Conservation (phyloP, 2,888 invertebrate genomes). For the Siphonodentalium dalli region DNA sequence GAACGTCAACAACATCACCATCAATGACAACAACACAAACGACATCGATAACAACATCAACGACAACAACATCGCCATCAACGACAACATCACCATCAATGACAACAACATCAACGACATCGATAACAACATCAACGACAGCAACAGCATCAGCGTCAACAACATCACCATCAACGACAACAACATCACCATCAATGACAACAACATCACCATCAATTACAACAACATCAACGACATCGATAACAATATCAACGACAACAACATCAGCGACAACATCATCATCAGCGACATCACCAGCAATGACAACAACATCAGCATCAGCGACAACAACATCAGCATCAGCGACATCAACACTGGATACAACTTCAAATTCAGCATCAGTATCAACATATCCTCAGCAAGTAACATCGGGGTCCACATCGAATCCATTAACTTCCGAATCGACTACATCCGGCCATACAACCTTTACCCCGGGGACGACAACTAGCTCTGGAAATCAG, state of each 20-base stretch:
- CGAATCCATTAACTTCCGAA: too few relatives aligned
- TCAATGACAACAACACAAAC: too few relatives aligned
- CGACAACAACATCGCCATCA: background rate
- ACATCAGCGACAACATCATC: background rate
- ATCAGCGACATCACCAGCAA: background rate
- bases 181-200: slow-evolving; percentile 7
- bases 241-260: slow-evolving; percentile 2
- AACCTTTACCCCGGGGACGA: too few relatives aligned
- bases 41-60: background rate
- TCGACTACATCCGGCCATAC: too few relatives aligned
- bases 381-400: too few relatives aligned
- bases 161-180: slow-evolving; percentile 1
- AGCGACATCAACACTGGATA: background rate
- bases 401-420: too few relatives aligned
- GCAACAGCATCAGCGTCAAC: slow-evolving; percentile 10
- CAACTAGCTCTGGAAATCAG: too few relatives aligned
- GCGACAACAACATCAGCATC: background rate
- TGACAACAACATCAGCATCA: slow-evolving; percentile 13
- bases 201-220: slow-evolving; percentile 7
- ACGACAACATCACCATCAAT: background rate
- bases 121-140: slow-evolving; percentile 9
- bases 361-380: too few relatives aligned
- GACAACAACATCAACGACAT: slow-evolving; percentile 1
- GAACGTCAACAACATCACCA: too few relatives aligned
- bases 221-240: slow-evolving; percentile 11